Evolutionary conservation across 2,113 vertebrate genomes (phyloP), one percentile per base, ranked within the genome.

Genomic region (Crypturellus undulatus): DNA sequence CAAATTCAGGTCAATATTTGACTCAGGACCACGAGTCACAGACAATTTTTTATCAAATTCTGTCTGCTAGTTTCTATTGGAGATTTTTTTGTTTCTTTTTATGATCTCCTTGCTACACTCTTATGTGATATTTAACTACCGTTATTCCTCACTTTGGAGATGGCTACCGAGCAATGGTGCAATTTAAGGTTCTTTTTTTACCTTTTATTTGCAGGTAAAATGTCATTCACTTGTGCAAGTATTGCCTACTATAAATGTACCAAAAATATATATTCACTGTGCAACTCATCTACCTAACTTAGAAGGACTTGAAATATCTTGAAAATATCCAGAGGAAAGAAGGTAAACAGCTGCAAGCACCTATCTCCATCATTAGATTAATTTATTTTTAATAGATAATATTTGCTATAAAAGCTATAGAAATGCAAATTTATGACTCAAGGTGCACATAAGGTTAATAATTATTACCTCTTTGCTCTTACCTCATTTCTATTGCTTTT

Each of bases 361-460:
- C 43, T 47, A 43, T 10, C 15, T 72, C 3, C 36, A 54, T 18
- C 65, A 49, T 65, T 67, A 82, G 3, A 6, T 82, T 58, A 60
- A 40, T 9, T 84, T 65, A 79, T 9, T 89, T 91, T 84, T 72
- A 89, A 89, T 40, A 64, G 36, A 47, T 22, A 72, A 76, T 32
- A 30, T 30, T 8, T 68, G 14, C 28, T 82, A 22, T n/a, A 43
- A 4, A 32, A 87, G 19, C 40, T 79, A 22, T 21, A 51, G 26
- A 45, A 79, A 90, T 42, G 64, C 28, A 60, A 70, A 89, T 79
- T 63, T 85, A 26, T 63, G 42, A 40, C 40, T 79, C 25, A 49
- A 77, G 49, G 30, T 79, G 36, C 54, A 59, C 84, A 42, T 49
- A 72, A 38, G 51, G 2, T 36, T 45, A 81, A 76, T 64, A 87